Base-by-base conservation (phyloP, 2,888 invertebrate genomes). In the Desoria tigrina region DNA sequence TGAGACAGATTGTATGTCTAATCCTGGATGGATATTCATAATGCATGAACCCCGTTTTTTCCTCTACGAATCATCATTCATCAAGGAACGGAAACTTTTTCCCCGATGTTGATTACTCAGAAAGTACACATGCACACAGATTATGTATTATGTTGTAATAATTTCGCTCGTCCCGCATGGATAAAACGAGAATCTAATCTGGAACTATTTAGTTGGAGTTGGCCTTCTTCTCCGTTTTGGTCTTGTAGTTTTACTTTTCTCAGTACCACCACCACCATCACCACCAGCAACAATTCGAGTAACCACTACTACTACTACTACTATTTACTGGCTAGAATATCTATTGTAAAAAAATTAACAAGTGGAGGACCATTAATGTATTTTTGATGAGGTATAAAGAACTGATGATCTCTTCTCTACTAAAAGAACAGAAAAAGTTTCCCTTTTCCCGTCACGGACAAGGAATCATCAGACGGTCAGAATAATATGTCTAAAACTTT, bases 301-400 rank as follows among this genome's bases (percentile, higher is more conserved):
- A 26, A 51, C 45, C 21, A 45, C 23, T 51, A n/a, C n/a, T n/a
- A n/a, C n/a, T n/a, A n/a, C n/a, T n/a, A n/a, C n/a, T n/a, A n/a
- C n/a, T n/a, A n/a, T n/a, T n/a, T n/a, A n/a, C n/a, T n/a, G n/a
- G n/a, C n/a, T n/a, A n/a, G 11, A 7, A 21, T 51, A 24, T 51
- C 6, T 51, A 28, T n/a, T 24, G 26, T 24, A 49, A 58, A 55
- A 58, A 58, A 58, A 58, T 58, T 45, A 58, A 58, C 58, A 58
- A 58, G 42, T 23, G 58, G 61, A 65, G 67, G 65, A 63, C 72
- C 76, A 76, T 74, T 76, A 76, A 76, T 76, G 76, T 73, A 74
- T 76, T 76, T 76, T 76, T 76, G 76, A 76, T 76, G 76, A 76
- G 76, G 71, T 74, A 74, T 74, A 74, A 74, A 74, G 72, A 71